Evolutionary conservation across 1,140 invertebrate species (phyloP).

Genomic region (Lasaia peninsularis): DNA sequence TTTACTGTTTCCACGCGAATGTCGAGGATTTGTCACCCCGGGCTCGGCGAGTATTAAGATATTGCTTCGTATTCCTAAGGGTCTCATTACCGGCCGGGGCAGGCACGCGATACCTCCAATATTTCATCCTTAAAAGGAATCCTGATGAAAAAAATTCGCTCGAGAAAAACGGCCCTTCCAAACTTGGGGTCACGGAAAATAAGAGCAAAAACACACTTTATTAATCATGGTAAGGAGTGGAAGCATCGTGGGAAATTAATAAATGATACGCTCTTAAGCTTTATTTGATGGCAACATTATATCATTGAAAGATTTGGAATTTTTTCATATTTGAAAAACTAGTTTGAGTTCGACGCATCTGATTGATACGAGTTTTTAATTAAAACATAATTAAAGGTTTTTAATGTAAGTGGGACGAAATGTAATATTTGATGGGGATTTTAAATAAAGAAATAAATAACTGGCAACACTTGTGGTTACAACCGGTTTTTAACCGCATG

Average conservation of each 20-base stretch:
- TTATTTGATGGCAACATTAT: conserved; percentile 70
- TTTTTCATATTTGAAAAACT: conserved; percentile 20
- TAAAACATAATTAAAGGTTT: background rate
- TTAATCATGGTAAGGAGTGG: conserved; percentile 11
- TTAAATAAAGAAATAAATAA: background rate
- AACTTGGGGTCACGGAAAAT: background rate
- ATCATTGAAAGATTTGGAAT: conserved; percentile 67
- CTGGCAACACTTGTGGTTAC: background rate
- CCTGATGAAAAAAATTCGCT: conserved; percentile 35
- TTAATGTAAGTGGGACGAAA: background rate
- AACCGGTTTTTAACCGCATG: background rate
- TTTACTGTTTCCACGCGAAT: conserved; percentile 66
- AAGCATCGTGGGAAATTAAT: conserved; percentile 47
- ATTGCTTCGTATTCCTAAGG: conserved; percentile 71
- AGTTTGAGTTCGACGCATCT: background rate
- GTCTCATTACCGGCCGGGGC: conserved; percentile 62
- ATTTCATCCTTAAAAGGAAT: conserved; percentile 61
- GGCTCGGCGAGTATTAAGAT: conserved; percentile 70
- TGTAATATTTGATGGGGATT: background rate
- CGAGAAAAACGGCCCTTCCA: background rate
- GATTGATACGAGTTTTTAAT: background rate
- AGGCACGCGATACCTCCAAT: conserved; percentile 58
- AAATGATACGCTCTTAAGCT: conserved; percentile 57
- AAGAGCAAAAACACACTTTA: conserved; percentile 5
- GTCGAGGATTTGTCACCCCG: conserved; percentile 65